Conservation (phyloP, 2,888 invertebrate species). For the Hesperia comma region DNA sequence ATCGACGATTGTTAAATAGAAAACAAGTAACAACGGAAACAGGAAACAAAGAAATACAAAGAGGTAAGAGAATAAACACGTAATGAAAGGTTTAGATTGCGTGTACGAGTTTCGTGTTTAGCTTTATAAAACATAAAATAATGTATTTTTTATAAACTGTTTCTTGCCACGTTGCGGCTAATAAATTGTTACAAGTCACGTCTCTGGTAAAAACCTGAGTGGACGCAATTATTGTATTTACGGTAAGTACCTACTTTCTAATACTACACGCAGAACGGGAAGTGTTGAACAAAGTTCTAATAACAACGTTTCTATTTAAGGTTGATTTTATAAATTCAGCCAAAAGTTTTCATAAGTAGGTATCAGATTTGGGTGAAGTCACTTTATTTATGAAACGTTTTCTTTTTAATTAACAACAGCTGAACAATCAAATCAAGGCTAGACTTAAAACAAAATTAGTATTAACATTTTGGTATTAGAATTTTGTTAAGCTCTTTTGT, state of each 20-base stretch:
- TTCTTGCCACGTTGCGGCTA: slow-evolving; percentile 4
- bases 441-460: no score
- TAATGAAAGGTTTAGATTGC: slow-evolving; percentile 20
- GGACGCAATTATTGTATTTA: slow-evolving; percentile 8
- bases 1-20: no score
- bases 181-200: slow-evolving; percentile 21
- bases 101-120: slow-evolving; percentile 26
- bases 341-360: no score
- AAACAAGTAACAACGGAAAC: no score
- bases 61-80: neutral
- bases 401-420: no score
- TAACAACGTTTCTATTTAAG: no score
- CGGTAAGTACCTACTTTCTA: neutral
- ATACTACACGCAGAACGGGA: neutral
- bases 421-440: no score
- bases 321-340: no score
- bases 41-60: neutral
- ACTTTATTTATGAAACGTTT: no score
- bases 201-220: neutral
- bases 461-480: no score
- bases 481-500: no score
- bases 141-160: slow-evolving; percentile 19
- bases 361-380: no score
- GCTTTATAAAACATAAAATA: slow-evolving; percentile 8
- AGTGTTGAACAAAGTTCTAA: neutral